Evolutionary conservation across 2,113 vertebrate genomes (phyloP).

Genomic region (Anolis carolinensis): DNA sequence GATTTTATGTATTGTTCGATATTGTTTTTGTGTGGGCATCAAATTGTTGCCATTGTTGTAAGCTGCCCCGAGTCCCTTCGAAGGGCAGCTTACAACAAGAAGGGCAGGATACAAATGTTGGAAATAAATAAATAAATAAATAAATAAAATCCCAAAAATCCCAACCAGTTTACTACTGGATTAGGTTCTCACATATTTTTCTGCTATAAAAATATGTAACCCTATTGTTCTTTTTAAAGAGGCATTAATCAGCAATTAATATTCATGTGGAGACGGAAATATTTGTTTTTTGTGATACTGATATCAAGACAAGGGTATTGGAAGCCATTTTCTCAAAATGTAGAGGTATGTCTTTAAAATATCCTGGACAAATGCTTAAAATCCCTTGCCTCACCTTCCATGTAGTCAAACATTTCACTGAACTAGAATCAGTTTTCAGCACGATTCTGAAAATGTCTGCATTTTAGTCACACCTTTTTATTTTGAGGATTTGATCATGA

Average conservation of each 20-base stretch:
- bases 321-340: background rate
- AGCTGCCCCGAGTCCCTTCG: no score
- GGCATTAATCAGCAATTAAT: background rate
- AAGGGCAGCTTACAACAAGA: no score
- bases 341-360: background rate
- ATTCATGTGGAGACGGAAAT: slow-evolving; percentile 7
- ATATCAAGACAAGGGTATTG: background rate
- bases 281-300: background rate
- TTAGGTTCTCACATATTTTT: no score
- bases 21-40: no score
- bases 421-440: background rate
- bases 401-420: background rate
- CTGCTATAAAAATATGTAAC: background rate
- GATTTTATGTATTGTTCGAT: no score
- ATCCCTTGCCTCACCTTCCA: background rate
- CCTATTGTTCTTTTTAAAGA: background rate
- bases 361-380: background rate
- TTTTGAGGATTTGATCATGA: background rate
- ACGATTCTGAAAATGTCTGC: background rate
- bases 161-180: no score
- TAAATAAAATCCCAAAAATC: no score
- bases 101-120: no score
- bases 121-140: no score
- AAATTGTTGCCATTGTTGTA: no score
- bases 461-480: background rate